Conservation (phyloP, 2,113 vertebrate species). For the Bos indicus region DNA sequence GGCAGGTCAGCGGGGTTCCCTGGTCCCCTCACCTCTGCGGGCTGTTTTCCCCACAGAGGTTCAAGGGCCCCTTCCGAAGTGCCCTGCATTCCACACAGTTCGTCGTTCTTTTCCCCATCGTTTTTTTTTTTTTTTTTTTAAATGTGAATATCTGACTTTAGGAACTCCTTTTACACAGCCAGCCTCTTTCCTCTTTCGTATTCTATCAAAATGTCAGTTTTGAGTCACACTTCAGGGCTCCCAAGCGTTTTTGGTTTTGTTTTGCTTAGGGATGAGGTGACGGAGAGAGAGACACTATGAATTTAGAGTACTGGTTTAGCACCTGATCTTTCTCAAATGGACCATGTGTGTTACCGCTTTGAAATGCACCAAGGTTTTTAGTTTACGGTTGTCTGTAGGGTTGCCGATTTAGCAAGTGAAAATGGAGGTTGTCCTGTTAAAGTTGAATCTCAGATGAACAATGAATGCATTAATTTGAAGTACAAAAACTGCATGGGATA, state of each 20-base stretch:
- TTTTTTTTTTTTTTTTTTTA: neutral
- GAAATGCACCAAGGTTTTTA: neutral
- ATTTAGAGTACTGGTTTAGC: neutral
- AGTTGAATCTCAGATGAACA: neutral
- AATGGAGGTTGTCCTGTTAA: neutral
- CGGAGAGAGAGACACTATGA: neutral
- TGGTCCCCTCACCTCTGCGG: rapidly evolving
- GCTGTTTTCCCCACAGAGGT: neutral
- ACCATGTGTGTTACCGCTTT: rapidly evolving
- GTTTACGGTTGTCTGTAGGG: neutral
- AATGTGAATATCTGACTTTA: neutral
- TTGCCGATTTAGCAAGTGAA: neutral
- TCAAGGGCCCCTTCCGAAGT: too few species aligned
- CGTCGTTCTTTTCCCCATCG: neutral
- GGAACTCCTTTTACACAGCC: neutral
- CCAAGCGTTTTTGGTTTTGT: neutral
- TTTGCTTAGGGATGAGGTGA: neutral
- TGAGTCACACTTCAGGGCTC: neutral
- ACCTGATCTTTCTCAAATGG: rapidly evolving
- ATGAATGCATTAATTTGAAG: neutral
- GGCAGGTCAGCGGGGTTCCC: rapidly evolving
- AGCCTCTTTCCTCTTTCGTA: neutral
- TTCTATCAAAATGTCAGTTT: rapidly evolving
- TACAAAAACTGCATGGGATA: neutral
- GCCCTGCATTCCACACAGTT: neutral